A percentile compares a stretch with the other conserved stretches of the same genome.
phyloP scores from a whole-genome alignment of 92 coral and sea anemone genomes.

The Pocillopora meandrina region DNA sequence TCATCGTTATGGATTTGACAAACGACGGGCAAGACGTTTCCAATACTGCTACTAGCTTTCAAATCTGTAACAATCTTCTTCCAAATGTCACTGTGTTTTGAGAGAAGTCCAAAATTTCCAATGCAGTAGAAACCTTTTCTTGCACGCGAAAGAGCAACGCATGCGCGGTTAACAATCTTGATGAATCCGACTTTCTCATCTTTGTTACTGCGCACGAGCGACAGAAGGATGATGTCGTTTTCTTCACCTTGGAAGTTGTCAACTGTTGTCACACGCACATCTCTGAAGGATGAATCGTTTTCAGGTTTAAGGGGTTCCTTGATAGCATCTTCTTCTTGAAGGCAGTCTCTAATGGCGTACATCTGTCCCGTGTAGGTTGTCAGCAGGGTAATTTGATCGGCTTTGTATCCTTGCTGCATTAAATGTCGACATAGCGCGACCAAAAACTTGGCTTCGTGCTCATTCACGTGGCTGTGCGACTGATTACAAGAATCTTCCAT shows the following conservation, averaged over 20 bases:
- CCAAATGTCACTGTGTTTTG: slow-evolving; percentile 58
- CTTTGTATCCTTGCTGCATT: slow-evolving; percentile 78
- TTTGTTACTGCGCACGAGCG: no score
- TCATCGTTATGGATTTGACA: slow-evolving; percentile 22
- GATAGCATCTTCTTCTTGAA: slow-evolving; percentile 28
- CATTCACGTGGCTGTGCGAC: slow-evolving; percentile 67
- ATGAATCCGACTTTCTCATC: slow-evolving; percentile 66
- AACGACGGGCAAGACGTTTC: slow-evolving; percentile 1
- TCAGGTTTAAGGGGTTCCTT: slow-evolving; percentile 55
- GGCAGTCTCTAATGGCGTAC: slow-evolving; percentile 68
- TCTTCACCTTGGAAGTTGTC: slow-evolving; percentile 43
- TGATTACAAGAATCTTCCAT: no score
- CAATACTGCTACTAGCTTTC: slow-evolving; percentile 25
- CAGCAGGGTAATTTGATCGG: slow-evolving; percentile 74
- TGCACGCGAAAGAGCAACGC: slow-evolving; percentile 50
- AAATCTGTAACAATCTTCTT: slow-evolving; percentile 55
- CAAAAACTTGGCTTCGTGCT: slow-evolving; percentile 81
- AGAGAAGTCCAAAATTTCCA: slow-evolving; percentile 70
- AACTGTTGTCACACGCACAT: slow-evolving; percentile 57
- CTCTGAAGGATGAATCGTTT: slow-evolving; percentile 55
- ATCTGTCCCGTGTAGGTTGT: slow-evolving; percentile 90
- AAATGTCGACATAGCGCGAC: slow-evolving; percentile 67
- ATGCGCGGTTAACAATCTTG: slow-evolving; percentile 68
- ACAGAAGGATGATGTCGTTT: no score
- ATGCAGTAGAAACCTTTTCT: neutral